Evolutionary conservation across 23 tunicate species (phyloP).

Genomic region (Diplosoma virens): DNA sequence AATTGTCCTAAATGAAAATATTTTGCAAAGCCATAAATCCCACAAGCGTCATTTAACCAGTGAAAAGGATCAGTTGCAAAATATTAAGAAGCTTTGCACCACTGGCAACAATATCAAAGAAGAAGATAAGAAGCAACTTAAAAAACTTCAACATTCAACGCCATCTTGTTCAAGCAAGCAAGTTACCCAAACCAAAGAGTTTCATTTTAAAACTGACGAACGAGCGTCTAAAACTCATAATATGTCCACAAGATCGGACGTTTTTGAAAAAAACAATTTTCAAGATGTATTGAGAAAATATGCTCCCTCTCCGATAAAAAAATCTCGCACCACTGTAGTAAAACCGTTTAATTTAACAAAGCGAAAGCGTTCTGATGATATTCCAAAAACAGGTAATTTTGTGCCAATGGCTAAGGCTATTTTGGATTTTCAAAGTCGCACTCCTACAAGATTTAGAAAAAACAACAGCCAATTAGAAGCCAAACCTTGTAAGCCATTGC

Average conservation of each 20-base stretch:
- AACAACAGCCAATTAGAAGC: not conserved
- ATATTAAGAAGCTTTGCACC: slow-evolving; percentile 27
- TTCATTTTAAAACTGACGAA: slow-evolving; percentile 71
- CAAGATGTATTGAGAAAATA: slow-evolving; percentile 31
- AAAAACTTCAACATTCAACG: slow-evolving; percentile 6
- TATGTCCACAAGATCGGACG: slow-evolving; percentile 37
- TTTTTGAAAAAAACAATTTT: slow-evolving; percentile 22
- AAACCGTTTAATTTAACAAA: slow-evolving; percentile 49
- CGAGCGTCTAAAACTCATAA: slow-evolving; percentile 27
- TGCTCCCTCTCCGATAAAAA: slow-evolving; percentile 57
- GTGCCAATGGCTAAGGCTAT: slow-evolving; percentile 77
- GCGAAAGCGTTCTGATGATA: slow-evolving; percentile 9
- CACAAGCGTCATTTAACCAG: slow-evolving; percentile 31
- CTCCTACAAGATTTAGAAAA: slow-evolving; percentile 19
- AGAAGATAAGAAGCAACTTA: slow-evolving; percentile 21
- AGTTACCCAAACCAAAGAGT: slow-evolving; percentile 32
- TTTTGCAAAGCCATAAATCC: not conserved
- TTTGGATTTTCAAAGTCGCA: slow-evolving; percentile 42
- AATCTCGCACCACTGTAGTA: slow-evolving; percentile 39
- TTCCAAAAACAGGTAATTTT: not conserved
- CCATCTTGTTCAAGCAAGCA: not conserved
- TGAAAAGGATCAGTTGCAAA: slow-evolving; percentile 48
- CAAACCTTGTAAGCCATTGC: slow-evolving; percentile 39
- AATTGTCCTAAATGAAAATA: not conserved
- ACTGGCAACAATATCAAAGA: slow-evolving; percentile 15